Evolutionary conservation across 2,888 invertebrate species (phyloP), one percentile per base, ranked within the genome.

Genomic region (Drosophila ezoana): DNA sequence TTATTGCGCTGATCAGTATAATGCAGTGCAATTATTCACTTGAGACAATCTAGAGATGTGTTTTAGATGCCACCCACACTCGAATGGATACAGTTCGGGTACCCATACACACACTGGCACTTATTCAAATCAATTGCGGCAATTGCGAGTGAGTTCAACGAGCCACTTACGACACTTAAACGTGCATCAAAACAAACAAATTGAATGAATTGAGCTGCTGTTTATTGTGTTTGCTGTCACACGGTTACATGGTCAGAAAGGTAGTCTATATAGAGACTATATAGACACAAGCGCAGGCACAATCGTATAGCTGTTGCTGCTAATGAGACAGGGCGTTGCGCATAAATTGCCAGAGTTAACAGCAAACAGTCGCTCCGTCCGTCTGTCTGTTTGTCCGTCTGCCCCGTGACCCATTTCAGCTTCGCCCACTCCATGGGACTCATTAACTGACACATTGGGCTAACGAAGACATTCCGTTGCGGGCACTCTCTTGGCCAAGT

Each of bases 401-500:
- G 16, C 11, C 20, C 3, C 20, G 10, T 23, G 32, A 41, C 35
- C 56, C 56, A 23, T 43, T 54, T 43, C 4, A 44, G 35, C 14
- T 28, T 28, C 28, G 23, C 33, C 32, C 18, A 28, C 28, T 20
- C 41, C 40, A 13, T 43, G 48, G 35, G 8, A 61, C 43, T 64
- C 86, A 66, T 79, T 82, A 82, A 85, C 79, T 87, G 87, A 84
- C 87, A 82, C 87, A 78, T 84, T 84, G 79, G 52, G 48, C 64
- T 61, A 69, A 64, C 65, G 73, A 65, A 60, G 70, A 59, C 51
- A 35, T 38, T 67, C 10, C 33, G n/a, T 33, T 33, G 16, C 40
- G 28, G 23, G 13, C 38, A 44, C n/a, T 13, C 33, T 18, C 45
- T 32, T 33, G 44, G 60, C 48, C 51, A 35, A 35, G 41, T 35